phyloP scores from a whole-genome alignment of 2,797 vertebrate species.

The Myotis planiceps region DNA sequence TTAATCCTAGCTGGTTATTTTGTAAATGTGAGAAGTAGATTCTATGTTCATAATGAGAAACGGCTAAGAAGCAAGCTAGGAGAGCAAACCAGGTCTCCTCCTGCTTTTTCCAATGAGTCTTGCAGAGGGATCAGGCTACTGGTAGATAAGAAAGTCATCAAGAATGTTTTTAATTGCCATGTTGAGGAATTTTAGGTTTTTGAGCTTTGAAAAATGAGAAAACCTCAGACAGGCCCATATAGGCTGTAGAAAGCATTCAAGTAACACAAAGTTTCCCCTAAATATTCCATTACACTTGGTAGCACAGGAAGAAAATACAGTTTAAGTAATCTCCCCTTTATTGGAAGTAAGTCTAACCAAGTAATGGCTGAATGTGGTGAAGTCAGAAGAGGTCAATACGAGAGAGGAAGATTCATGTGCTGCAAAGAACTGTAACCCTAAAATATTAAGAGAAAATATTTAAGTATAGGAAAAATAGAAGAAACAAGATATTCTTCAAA shows the following conservation, averaged over 20 bases:
- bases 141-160: neutral
- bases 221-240: neutral
- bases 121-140: neutral
- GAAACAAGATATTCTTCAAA: neutral
- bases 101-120: neutral
- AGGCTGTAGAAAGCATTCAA: neutral
- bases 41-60: neutral
- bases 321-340: neutral
- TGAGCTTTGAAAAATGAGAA: neutral
- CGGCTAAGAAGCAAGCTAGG: neutral
- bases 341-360: neutral
- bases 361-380: neutral
- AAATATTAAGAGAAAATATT: neutral
- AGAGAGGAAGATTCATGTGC: neutral
- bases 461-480: neutral
- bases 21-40: neutral
- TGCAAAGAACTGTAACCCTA: neutral
- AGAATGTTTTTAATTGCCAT: neutral
- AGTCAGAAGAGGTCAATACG: neutral
- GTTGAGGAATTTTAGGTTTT: constrained; percentile 7
- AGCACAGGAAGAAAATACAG: neutral
- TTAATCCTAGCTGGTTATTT: neutral
- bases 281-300: neutral
- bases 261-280: neutral
- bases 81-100: neutral